These are phyloP conservation scores for Sericinus montela DNA, from an alignment of 2,888 invertebrate species.

Conservation along the genomic window DNA sequence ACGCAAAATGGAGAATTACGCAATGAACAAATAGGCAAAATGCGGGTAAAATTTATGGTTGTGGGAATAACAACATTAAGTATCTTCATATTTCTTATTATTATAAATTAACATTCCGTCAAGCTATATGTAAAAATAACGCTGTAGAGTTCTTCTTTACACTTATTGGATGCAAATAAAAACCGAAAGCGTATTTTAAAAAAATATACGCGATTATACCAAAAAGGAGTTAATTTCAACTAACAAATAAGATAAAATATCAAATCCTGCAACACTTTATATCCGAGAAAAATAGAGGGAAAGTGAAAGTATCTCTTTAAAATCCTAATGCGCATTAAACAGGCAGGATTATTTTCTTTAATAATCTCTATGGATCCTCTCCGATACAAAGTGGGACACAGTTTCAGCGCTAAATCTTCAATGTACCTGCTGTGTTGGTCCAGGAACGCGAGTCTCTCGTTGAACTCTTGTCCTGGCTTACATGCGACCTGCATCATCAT, in stretches of 20 bases:
- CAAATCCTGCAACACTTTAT: slow-evolving; percentile 5
- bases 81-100: no score
- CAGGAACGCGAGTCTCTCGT: slow-evolving; percentile 60
- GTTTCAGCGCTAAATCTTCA: slow-evolving; percentile 40
- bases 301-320: not conserved
- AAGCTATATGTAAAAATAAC: no score
- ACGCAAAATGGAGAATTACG: no score
- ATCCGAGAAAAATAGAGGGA: slow-evolving; percentile 9
- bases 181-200: no score
- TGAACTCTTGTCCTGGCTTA: slow-evolving; percentile 65
- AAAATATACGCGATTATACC: no score
- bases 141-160: no score
- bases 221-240: no score
- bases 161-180: no score
- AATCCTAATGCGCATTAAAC: not conserved
- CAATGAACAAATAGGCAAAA: no score
- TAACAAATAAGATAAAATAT: not conserved
- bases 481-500: slow-evolving; percentile 65
- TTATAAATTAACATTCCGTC: no score
- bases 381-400: slow-evolving; percentile 24
- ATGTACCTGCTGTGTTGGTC: slow-evolving; percentile 61
- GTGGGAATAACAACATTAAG: no score
- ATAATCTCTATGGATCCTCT: slow-evolving; percentile 25
- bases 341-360: not conserved
- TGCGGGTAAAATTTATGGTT: no score